A percentile compares a stretch with the other conserved stretches of the same genome.
These are phyloP conservation scores for Mus minutoides DNA, from an alignment of 2,797 vertebrate genomes.

Conservation along the genomic window DNA sequence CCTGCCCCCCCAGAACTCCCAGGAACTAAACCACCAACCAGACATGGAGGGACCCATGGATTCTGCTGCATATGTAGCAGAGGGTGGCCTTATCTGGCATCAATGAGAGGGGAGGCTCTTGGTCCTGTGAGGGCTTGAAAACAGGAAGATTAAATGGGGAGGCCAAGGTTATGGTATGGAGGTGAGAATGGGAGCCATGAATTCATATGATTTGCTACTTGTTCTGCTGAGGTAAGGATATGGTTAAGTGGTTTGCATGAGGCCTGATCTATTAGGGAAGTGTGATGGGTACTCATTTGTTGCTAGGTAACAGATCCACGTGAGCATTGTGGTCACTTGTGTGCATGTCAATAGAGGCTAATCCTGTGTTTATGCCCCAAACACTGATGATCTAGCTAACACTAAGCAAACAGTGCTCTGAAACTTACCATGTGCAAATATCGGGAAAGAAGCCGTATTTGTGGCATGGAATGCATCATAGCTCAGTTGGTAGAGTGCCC, in stretches of 20 bases:
- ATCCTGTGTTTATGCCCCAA: background rate
- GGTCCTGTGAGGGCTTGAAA: no score
- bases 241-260: background rate
- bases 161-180: background rate
- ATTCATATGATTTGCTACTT: background rate
- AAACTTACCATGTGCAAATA: no score
- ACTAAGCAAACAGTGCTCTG: background rate
- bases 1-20: no score
- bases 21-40: no score
- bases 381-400: background rate
- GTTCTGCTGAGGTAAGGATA: background rate
- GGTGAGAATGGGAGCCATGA: accelerated
- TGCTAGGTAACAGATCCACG: background rate
- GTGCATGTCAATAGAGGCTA: background rate
- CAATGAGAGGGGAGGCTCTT: no score
- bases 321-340: background rate
- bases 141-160: background rate
- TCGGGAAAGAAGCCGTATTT: no score
- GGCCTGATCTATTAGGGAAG: background rate
- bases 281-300: background rate
- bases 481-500: background rate
- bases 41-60: no score
- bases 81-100: no score
- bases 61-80: no score
- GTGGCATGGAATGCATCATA: background rate